A percentile compares a stretch with the other conserved stretches of the same genome.
Conservation (phyloP, 2,888 invertebrate species). For the Frankliniella fusca region DNA sequence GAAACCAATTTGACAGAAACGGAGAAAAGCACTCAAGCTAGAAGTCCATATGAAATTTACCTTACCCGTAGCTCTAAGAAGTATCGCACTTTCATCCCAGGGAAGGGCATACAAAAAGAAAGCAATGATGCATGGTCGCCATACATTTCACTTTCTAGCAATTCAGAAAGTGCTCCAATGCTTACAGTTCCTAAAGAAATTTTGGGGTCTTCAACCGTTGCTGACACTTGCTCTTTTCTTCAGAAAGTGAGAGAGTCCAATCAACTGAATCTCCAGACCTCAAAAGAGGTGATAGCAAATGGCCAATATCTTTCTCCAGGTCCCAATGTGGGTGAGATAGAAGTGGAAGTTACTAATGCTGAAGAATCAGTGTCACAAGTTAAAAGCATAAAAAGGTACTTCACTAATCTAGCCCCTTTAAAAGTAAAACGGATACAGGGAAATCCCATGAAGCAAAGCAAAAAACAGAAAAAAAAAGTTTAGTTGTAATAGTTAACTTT, state of each 20-base stretch:
- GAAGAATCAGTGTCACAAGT: background rate
- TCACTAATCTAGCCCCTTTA: background rate
- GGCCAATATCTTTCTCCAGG: background rate
- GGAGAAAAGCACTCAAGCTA: background rate
- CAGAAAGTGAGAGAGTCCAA: conserved; percentile 1
- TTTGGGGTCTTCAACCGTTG: background rate
- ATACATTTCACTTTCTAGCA: background rate
- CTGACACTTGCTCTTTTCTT: background rate
- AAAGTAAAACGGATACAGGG: background rate
- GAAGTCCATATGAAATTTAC: background rate
- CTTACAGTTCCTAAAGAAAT: background rate
- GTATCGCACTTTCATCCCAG: background rate
- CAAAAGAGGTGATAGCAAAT: background rate
- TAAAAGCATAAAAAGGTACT: background rate
- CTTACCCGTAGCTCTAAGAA: background rate
- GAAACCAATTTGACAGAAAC: background rate
- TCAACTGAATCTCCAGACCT: background rate
- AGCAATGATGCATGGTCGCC: background rate
- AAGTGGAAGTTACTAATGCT: background rate
- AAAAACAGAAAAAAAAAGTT: background rate
- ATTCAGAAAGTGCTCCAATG: background rate
- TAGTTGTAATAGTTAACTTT: background rate
- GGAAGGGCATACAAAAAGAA: background rate
- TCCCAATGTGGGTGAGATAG: background rate
- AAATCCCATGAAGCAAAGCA: background rate